A percentile compares a stretch with the other conserved stretches of the same genome.
Evolutionary conservation across 2,113 vertebrate genomes (phyloP).

Genomic region (Sarotherodon lohbergeri): DNA sequence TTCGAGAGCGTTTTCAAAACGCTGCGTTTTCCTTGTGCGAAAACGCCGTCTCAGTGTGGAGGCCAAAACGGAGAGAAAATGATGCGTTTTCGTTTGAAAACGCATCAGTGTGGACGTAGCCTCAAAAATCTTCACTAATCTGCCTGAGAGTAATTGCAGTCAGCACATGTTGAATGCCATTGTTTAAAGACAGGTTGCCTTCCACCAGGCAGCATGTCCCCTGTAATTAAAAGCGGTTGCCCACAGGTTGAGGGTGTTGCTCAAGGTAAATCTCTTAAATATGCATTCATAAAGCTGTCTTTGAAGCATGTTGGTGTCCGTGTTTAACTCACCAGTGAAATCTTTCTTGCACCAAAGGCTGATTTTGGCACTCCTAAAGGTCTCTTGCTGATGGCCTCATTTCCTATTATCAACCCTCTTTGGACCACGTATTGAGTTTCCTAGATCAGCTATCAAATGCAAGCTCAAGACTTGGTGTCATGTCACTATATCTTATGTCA

Average conservation of each 20-base stretch:
- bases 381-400: background rate
- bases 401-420: background rate
- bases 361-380: background rate
- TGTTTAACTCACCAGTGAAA: background rate
- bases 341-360: background rate
- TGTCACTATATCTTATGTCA: background rate
- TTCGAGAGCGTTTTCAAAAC: background rate
- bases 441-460: background rate
- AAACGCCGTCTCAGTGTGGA: accelerated
- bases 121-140: background rate
- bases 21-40: background rate
- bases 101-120: background rate
- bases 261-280: background rate
- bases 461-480: background rate
- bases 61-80: background rate
- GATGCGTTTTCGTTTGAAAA: background rate
- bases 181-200: background rate
- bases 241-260: background rate
- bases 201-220: background rate
- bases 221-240: background rate
- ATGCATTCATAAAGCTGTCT: background rate
- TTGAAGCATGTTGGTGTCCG: accelerated
- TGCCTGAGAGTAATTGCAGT: background rate
- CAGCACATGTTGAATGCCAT: background rate
- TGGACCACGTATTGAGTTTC: background rate